Evolutionary conservation across 2,113 vertebrate genomes (phyloP), one percentile per base, ranked within the genome.

Genomic region (Cheirogaleus medius): DNA sequence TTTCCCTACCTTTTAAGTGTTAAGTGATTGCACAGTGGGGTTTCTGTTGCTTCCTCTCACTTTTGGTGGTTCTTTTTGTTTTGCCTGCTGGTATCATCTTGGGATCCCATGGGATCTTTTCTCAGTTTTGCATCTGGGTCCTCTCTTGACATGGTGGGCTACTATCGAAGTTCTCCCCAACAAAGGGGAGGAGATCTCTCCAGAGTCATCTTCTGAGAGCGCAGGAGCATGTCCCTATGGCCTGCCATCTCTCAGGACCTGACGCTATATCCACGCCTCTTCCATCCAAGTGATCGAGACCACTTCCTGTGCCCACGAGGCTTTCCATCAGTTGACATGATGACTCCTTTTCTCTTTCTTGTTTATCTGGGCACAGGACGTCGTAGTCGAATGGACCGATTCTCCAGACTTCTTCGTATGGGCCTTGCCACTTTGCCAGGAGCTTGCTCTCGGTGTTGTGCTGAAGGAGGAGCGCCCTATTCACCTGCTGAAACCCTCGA

Each of bases 331-430:
- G 97, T 97, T 97, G 98, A 98, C 94, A 0, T 98, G 94, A 98
- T 97, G 97, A 97, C 97, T 89, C 92, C 95, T 98, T 98, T 97
- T 98, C 95, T 98, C 97, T 98, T 84, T 97, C 97, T 97, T 8
- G 97, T 98, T 96, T 98, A 97, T 98, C 97, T 97, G 98, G 98
- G 98, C 97, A 95, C 97, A 98, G 98, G 97, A 94, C 97, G 58
- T 97, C 94, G 52, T 97, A 85, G 73, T 91, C 96, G 95, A 95
- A 85, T 47, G 96, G 97, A 98, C 97, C 94, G 94, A 87, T 95
- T 96, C 96, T 96, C 94, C 97, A 97, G 92, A 97, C 96, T 96
- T 97, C 97, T 97, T 66, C 97, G 96, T 85, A 15, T 92, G 98
- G 97, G 93, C 97, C 98, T 97, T 98, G 96, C 98, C 96, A 93